Evolutionary conservation across 1,140 invertebrate genomes (phyloP).

Genomic region (Drosophila erecta): DNA sequence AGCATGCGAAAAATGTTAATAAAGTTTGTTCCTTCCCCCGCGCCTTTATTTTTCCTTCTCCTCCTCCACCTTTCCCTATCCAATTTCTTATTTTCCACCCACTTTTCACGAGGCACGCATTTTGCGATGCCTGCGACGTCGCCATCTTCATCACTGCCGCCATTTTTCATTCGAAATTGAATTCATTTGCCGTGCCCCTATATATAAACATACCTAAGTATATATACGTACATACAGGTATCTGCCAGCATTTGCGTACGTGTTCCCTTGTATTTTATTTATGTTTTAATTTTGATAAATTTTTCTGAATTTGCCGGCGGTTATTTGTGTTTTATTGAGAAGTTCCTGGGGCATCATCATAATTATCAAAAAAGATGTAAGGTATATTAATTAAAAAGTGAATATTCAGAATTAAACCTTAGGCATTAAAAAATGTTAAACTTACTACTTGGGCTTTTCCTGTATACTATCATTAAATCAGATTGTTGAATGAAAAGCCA

Average conservation of each 20-base stretch:
- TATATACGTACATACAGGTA: conserved; percentile 7
- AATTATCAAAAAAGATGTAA: not conserved
- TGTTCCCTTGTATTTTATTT: conserved; percentile 64
- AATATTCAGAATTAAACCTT: not conserved
- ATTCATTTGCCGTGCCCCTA: conserved; percentile 62
- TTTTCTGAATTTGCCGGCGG: conserved; percentile 19
- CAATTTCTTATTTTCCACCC: conserved; percentile 14
- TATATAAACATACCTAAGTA: not conserved
- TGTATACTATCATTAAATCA: not conserved
- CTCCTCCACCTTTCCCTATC: not conserved
- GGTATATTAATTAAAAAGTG: not conserved
- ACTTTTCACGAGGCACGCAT: conserved; percentile 26
- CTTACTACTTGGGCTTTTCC: not conserved
- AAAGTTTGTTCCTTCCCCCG: conserved; percentile 61
- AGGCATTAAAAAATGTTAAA: too few species aligned
- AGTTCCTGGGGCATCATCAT: not conserved
- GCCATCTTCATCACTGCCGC: conserved; percentile 79
- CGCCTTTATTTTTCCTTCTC: conserved; percentile 10
- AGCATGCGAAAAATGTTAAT: conserved; percentile 82
- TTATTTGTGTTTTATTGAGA: conserved; percentile 21
- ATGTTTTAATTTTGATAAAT: conserved; percentile 66
- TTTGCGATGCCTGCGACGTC: conserved; percentile 35
- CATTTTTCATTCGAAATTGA: conserved; percentile 80
- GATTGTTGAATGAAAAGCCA: not conserved
- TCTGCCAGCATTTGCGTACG: conserved; percentile 39